Evolutionary conservation across 2,888 invertebrate species (phyloP).

Genomic region (Cosmia trapezina): DNA sequence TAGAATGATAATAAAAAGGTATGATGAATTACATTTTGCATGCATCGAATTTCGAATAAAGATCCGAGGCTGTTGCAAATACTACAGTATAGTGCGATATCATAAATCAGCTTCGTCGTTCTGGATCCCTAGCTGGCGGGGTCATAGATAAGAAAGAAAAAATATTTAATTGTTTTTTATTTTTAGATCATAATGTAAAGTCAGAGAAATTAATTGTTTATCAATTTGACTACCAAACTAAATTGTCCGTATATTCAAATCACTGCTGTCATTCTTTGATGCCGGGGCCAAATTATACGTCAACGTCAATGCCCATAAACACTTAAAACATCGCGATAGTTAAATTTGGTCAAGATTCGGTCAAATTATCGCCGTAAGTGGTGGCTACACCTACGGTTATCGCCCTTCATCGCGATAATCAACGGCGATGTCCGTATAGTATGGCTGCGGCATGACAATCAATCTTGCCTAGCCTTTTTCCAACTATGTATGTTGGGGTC

Average conservation of each 20-base stretch:
- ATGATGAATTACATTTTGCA: constrained; percentile 22
- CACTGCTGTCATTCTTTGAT: not conserved
- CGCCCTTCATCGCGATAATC: no score
- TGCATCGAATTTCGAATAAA: not conserved
- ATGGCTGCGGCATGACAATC: no score
- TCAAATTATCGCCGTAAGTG: no score
- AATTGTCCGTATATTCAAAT: not conserved
- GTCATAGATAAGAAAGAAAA: not conserved
- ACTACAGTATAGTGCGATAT: not conserved
- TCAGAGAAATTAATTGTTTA: not conserved
- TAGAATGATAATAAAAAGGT: constrained; percentile 19
- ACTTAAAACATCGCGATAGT: no score
- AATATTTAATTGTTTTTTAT: not conserved
- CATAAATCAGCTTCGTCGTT: not conserved
- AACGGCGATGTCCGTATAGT: no score
- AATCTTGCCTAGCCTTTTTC: no score
- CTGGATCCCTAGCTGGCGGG: not conserved
- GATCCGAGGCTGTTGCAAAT: not conserved
- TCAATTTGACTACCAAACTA: not conserved
- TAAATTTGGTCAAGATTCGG: no score
- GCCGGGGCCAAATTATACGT: no score
- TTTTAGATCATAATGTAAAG: not conserved
- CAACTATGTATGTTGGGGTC: no score
- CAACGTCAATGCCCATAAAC: no score
- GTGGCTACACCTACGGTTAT: no score